Evolutionary conservation across 2,888 invertebrate species (phyloP).

Genomic region (Xestia xanthographa): DNA sequence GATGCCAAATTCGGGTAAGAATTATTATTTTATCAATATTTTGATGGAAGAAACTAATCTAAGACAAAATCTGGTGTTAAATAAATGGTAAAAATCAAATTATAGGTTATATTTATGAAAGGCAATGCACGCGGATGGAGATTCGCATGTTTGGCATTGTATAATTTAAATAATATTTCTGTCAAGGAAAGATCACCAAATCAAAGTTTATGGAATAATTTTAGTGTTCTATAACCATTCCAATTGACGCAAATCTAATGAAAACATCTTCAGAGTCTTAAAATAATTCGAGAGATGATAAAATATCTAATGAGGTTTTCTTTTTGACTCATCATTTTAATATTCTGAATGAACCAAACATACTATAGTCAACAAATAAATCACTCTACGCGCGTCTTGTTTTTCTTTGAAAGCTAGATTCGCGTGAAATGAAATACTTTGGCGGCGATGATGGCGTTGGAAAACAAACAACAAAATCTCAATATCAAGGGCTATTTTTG

Average conservation of each 20-base stretch:
- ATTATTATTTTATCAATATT: constrained; percentile 26
- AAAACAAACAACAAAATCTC: constrained; percentile 11
- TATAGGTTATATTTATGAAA: neutral
- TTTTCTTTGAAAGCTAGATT: constrained; percentile 19
- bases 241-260: constrained; percentile 6
- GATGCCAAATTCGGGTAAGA: constrained; percentile 51
- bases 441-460: neutral
- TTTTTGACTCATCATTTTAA: constrained; percentile 20
- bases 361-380: constrained; percentile 28
- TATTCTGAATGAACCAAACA: constrained; percentile 26
- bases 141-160: neutral
- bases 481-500: neutral
- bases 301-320: constrained; percentile 1
- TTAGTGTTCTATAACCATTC: neutral
- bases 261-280: neutral
- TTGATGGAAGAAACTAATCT: neutral
- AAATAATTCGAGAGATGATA: constrained; percentile 5
- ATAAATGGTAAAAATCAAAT: neutral
- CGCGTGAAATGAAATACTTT: constrained; percentile 19
- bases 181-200: neutral
- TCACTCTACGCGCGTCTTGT: constrained; percentile 23
- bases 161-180: neutral
- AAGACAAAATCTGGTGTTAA: neutral
- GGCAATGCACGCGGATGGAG: neutral
- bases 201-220: constrained; percentile 12